Evolutionary conservation across 2,888 invertebrate genomes (phyloP).

Genomic region (Dinocampus coccinellae): DNA sequence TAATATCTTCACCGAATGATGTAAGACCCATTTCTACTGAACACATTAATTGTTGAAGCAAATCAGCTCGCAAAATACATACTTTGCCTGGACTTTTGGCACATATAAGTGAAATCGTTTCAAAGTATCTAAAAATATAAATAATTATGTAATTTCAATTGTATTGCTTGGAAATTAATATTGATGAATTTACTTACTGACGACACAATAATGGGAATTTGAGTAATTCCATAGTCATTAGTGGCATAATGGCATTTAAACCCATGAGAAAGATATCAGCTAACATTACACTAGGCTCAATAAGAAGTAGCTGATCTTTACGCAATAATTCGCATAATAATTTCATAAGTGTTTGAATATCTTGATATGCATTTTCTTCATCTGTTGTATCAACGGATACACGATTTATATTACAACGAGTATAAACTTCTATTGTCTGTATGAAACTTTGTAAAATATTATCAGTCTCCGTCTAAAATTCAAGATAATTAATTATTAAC

Average conservation of each 20-base stretch:
- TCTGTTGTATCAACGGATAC: slow-evolving; percentile 75
- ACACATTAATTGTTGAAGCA: slow-evolving; percentile 72
- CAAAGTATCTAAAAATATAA: slow-evolving; percentile 67
- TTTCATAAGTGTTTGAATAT: slow-evolving; percentile 85
- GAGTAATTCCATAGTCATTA: slow-evolving; percentile 80
- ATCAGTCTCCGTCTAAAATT: slow-evolving; percentile 72
- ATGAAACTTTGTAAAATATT: slow-evolving; percentile 79
- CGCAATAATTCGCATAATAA: slow-evolving; percentile 76
- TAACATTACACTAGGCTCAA: slow-evolving; percentile 57
- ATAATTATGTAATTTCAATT: slow-evolving; percentile 5
- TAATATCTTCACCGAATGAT: slow-evolving; percentile 74
- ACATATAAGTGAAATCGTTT: slow-evolving; percentile 76
- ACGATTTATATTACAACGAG: slow-evolving; percentile 76
- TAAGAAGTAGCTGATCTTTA: slow-evolving; percentile 71
- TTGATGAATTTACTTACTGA: slow-evolving; percentile 68
- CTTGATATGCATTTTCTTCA: slow-evolving; percentile 82
- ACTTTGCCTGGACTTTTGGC: slow-evolving; percentile 78
- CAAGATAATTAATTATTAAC: slow-evolving; percentile 27
- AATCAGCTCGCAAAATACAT: slow-evolving; percentile 69
- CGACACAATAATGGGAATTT: slow-evolving; percentile 78
- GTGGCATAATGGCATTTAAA: slow-evolving; percentile 79
- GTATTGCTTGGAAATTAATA: not conserved
- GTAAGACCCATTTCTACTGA: slow-evolving; percentile 75
- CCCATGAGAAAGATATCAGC: slow-evolving; percentile 79
- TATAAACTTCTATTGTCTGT: slow-evolving; percentile 79